phyloP scores from a whole-genome alignment of 1,140 invertebrate species.

The Drosophila sturtevanti region DNA sequence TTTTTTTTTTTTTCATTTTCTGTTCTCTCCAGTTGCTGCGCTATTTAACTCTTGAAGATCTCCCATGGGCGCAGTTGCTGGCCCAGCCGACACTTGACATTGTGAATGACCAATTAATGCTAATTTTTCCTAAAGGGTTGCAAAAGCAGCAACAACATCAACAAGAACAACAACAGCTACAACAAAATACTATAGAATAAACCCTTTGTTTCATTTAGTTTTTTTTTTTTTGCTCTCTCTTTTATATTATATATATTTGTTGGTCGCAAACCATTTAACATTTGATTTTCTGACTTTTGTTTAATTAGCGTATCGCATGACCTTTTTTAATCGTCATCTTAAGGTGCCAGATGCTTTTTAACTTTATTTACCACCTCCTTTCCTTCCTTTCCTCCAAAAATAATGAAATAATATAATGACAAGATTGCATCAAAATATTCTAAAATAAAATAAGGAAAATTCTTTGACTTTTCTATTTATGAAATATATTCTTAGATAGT shows the following conservation, averaged over 20 bases:
- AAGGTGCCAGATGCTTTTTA: slow-evolving; percentile 30
- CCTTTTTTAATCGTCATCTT: slow-evolving; percentile 48
- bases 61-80: slow-evolving; percentile 55
- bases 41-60: slow-evolving; percentile 38
- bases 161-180: too few relatives aligned
- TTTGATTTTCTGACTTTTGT: slow-evolving; percentile 45
- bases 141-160: too few relatives aligned
- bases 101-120: slow-evolving; percentile 71
- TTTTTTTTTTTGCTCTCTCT: too few relatives aligned
- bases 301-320: slow-evolving; percentile 67
- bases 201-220: background rate
- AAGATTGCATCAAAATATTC: too few relatives aligned
- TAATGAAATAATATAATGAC: background rate
- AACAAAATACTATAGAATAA: background rate
- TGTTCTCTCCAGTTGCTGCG: slow-evolving; percentile 8
- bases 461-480: too few relatives aligned
- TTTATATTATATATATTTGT: slow-evolving; percentile 44
- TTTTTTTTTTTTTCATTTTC: slow-evolving; percentile 13
- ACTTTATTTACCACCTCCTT: background rate
- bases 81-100: slow-evolving; percentile 35
- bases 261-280: slow-evolving; percentile 59
- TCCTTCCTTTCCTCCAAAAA: background rate
- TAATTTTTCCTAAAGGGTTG: slow-evolving; percentile 51
- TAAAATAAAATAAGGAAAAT: background rate
- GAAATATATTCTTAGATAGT: too few relatives aligned